A percentile compares a stretch with the other conserved stretches of the same genome.
phyloP scores from a whole-genome alignment of 1,140 invertebrate species.

The Hylaeus anthracinus region DNA sequence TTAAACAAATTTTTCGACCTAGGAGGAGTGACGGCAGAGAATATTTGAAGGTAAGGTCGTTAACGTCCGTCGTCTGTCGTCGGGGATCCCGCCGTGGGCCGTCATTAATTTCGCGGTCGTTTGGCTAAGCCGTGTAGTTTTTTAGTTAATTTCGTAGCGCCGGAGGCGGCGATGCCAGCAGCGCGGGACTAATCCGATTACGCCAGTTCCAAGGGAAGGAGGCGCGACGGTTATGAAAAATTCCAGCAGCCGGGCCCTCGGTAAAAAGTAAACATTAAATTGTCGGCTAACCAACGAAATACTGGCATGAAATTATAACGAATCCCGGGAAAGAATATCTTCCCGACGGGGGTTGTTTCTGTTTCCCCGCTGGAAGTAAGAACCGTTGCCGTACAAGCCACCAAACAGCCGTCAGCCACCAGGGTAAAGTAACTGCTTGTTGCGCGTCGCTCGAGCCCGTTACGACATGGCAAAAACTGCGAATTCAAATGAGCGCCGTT shows the following conservation, averaged over 20 bases:
- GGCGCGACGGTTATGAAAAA: slow-evolving; percentile 38
- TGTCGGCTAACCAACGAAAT: slow-evolving; percentile 20
- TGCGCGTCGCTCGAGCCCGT: slow-evolving; percentile 57
- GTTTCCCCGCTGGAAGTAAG: not conserved
- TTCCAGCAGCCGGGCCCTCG: not conserved
- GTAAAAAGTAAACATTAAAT: slow-evolving; percentile 29
- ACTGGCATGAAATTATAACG: slow-evolving; percentile 56
- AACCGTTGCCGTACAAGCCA: not conserved
- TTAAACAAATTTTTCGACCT: too few relatives aligned
- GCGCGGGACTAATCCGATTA: slow-evolving; percentile 32
- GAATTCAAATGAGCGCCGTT: slow-evolving; percentile 68
- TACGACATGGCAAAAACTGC: slow-evolving; percentile 56
- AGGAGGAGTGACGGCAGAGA: too few relatives aligned
- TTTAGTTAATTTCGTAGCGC: not conserved
- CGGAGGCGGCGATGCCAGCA: not conserved
- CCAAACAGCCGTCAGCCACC: not conserved
- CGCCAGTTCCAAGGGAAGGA: not conserved
- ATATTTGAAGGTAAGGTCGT: too few relatives aligned
- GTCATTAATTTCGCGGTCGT: slow-evolving; percentile 27
- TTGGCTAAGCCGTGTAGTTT: not conserved
- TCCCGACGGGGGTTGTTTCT: slow-evolving; percentile 9
- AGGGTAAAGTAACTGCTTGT: slow-evolving; percentile 58
- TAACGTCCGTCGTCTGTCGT: not conserved
- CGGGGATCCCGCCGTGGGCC: not conserved
- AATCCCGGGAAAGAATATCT: slow-evolving; percentile 13